phyloP scores from a whole-genome alignment of 23 tunicate genomes.

The Halocynthia roretzi region DNA sequence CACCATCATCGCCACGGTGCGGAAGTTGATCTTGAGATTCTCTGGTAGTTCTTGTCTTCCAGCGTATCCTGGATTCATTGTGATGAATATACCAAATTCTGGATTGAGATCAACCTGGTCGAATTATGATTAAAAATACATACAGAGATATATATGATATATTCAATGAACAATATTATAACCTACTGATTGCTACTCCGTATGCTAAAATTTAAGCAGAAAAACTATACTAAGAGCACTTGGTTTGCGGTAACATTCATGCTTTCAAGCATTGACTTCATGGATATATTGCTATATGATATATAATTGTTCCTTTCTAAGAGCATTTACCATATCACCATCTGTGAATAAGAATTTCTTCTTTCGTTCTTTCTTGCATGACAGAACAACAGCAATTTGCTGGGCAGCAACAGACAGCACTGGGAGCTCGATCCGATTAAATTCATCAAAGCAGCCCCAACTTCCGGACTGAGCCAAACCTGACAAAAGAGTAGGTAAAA shows the following conservation, averaged over 20 bases:
- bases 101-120: conserved; percentile 72
- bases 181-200: too few species aligned
- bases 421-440: conserved; percentile 89
- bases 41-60: conserved; percentile 97
- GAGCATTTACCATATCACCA: conserved; percentile 68
- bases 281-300: too few species aligned
- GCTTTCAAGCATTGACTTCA: too few species aligned
- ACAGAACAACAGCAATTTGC: conserved; percentile 93
- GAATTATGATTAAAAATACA: too few species aligned
- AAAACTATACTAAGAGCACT: too few species aligned
- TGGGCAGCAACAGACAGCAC: conserved; percentile 96
- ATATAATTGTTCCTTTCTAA: too few species aligned
- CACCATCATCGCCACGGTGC: conserved; percentile 98
- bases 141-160: too few species aligned
- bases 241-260: too few species aligned
- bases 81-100: conserved; percentile 88
- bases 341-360: conserved; percentile 86
- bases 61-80: conserved; percentile 97
- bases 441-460: conserved; percentile 97
- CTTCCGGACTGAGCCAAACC: conserved; percentile 98
- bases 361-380: conserved; percentile 85
- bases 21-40: conserved; percentile 83
- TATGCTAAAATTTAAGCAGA: too few species aligned
- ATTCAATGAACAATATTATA: too few species aligned
- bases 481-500: conserved; percentile 1